phyloP scores from a whole-genome alignment of 2,797 vertebrate genomes.

The Rhyacichthys aspro region DNA sequence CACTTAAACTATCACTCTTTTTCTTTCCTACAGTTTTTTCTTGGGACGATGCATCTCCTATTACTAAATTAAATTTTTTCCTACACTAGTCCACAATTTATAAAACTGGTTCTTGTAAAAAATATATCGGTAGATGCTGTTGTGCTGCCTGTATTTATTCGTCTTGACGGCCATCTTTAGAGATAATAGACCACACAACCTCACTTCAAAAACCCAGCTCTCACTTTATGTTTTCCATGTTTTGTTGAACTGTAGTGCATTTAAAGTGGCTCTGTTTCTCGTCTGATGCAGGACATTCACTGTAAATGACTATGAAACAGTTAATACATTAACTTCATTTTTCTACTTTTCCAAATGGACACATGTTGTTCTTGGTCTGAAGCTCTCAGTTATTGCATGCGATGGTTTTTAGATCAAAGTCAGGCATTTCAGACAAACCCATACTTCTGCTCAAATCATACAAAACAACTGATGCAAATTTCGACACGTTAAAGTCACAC shows the following conservation, averaged over 20 bases:
- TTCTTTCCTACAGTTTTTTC: no score
- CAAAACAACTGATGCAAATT: conserved; percentile 75
- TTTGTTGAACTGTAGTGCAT: conserved; percentile 22
- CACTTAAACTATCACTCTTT: no score
- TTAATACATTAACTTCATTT: conserved; percentile 32
- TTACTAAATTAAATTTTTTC: no score
- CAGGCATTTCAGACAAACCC: conserved; percentile 70
- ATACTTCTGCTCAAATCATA: conserved; percentile 62
- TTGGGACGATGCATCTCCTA: no score
- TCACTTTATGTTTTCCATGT: neutral
- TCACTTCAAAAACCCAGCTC: neutral
- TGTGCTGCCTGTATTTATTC: no score
- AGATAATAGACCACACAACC: no score
- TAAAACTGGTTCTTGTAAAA: no score
- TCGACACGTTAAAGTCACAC: conserved; percentile 74
- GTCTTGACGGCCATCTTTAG: no score
- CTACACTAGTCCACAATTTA: no score
- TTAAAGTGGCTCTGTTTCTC: conserved; percentile 2
- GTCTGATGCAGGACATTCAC: conserved; percentile 1
- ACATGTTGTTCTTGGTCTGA: conserved; percentile 69
- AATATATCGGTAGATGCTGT: no score
- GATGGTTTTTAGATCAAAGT: conserved; percentile 49
- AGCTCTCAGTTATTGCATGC: conserved; percentile 75
- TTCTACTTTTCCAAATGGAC: conserved; percentile 47
- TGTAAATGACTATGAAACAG: conserved; percentile 34